These are phyloP conservation scores for Helogale parvula DNA, from an alignment of 2,113 vertebrate species.

Conservation along the genomic window DNA sequence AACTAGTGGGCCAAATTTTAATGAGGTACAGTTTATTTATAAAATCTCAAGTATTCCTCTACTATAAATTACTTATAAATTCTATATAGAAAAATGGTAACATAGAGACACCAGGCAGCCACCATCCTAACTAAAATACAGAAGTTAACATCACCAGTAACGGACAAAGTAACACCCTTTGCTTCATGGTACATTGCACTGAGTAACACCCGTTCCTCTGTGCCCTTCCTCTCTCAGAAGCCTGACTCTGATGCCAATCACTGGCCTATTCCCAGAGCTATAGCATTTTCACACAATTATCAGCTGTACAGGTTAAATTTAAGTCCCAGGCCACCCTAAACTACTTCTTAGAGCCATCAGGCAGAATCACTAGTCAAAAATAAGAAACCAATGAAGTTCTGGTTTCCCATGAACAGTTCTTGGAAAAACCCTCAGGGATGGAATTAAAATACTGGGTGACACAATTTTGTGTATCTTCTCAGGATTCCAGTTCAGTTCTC, in stretches of 20 bases:
- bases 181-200: accelerated
- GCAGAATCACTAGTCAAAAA: background rate
- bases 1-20: background rate
- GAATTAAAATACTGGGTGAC: background rate
- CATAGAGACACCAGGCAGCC: background rate
- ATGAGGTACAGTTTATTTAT: background rate
- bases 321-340: background rate
- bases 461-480: background rate
- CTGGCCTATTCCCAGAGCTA: background rate
- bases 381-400: background rate
- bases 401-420: background rate
- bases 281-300: background rate
- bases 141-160: background rate
- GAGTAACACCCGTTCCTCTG: background rate
- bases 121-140: background rate
- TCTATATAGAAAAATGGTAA: background rate
- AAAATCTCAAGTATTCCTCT: background rate
- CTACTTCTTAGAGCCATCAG: background rate
- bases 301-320: background rate
- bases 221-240: background rate
- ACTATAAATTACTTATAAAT: background rate
- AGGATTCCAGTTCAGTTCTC: background rate
- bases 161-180: background rate
- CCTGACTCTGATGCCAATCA: background rate
- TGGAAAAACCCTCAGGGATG: background rate